These are phyloP conservation scores for Heliconius eleuchia DNA, from an alignment of 1,140 invertebrate genomes.

Conservation along the genomic window DNA sequence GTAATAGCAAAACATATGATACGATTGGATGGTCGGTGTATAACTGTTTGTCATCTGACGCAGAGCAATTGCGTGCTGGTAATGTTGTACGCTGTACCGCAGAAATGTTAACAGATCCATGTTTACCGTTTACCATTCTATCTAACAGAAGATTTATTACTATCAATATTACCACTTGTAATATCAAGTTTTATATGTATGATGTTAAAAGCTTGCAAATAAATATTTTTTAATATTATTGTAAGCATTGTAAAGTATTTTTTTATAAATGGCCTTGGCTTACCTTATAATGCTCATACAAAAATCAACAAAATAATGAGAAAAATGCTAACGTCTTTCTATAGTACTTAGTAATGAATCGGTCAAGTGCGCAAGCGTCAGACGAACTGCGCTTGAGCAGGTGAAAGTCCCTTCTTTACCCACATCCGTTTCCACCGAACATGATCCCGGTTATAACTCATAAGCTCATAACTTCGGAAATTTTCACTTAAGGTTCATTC, in stretches of 20 bases:
- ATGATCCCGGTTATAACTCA: slow-evolving; percentile 22
- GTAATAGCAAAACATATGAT: neutral
- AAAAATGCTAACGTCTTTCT: neutral
- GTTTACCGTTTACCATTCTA: slow-evolving; percentile 30
- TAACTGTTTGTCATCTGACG: slow-evolving; percentile 38
- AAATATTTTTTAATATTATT: too few species aligned
- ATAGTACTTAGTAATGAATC: slow-evolving; percentile 6
- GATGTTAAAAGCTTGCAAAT: too few species aligned
- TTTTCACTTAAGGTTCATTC: neutral
- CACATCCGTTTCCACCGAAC: slow-evolving; percentile 57
- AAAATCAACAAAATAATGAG: too few species aligned
- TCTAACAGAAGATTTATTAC: slow-evolving; percentile 1
- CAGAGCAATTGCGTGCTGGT: slow-evolving; percentile 22
- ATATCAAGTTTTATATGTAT: neutral
- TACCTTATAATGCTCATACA: neutral
- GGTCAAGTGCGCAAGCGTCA: slow-evolving; percentile 31
- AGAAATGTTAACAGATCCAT: slow-evolving; percentile 28
- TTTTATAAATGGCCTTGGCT: too few species aligned
- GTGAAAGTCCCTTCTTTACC: slow-evolving; percentile 59
- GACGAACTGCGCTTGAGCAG: slow-evolving; percentile 42
- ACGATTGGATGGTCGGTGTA: slow-evolving; percentile 17
- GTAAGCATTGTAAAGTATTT: too few species aligned
- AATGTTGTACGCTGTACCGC: slow-evolving; percentile 31
- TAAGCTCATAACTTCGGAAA: neutral
- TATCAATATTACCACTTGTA: slow-evolving; percentile 9